Evolutionary conservation across 2,113 vertebrate species (phyloP), one percentile per base, ranked within the genome.

Genomic region (Thermophis baileyi): DNA sequence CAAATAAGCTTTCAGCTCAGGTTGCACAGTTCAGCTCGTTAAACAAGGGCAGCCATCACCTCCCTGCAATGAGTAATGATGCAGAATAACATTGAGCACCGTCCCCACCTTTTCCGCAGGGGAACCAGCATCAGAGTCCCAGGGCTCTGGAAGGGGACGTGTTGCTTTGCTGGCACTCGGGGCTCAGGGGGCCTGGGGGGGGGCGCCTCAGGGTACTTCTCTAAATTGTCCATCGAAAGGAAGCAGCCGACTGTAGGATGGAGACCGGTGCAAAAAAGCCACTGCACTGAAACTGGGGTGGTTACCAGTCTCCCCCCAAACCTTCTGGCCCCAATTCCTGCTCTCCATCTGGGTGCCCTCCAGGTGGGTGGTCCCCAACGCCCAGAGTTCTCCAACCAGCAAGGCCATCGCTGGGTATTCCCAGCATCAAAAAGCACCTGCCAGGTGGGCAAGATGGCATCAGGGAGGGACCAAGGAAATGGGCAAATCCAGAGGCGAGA

Each of bases 1-100:
- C 89, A 40, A 94, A 97, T 97, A 96, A 97, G 95, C 97, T 95
- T 95, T 92, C 91, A 69, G 96, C 95, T 97, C 95, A 96, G 94
- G 95, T 97, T 97, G 96, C 94, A 85, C 96, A 97, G 98, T 98
- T 97, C 97, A 97, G 94, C 96, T 97, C 97, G 96, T 98, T 97
- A 97, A 98, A 97, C 97, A 96, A 95, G 95, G 96, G 97, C 94
- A 97, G 97, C 96, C 96, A 96, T 96, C 96, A 97, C 95, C 95
- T 95, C 94, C 93, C 95, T 91, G 60, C 96, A 94, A 96, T 97
- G 96, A 97, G 95, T 96, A 97, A 98, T 85, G 92, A 96, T 91
- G 89, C 93, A n/a, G 96, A 98, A 97, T 96, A 97, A 96, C 95
- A 96, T 97, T 95, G 95, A 95, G 96, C 96, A 96, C 95, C 95